Evolutionary conservation across 2,888 invertebrate genomes (phyloP).

Genomic region (Drosophila colorata): DNA sequence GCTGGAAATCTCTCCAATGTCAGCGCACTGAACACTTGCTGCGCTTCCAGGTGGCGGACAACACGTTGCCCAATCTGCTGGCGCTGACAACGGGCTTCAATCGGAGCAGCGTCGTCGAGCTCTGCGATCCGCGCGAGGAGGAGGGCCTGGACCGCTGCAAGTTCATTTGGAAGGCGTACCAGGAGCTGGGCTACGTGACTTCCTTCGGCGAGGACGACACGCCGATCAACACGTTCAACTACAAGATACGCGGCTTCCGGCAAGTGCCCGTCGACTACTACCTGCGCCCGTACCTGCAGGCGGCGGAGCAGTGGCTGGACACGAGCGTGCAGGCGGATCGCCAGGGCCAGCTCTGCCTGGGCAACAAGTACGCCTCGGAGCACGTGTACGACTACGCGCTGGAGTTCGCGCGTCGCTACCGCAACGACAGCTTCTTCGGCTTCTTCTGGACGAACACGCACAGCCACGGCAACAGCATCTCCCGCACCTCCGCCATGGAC

Average conservation of each 20-base stretch:
- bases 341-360: constrained; percentile 86
- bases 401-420: constrained; percentile 88
- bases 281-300: constrained; percentile 89
- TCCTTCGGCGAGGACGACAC: constrained; percentile 92
- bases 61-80: constrained; percentile 94
- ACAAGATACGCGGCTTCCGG: constrained; percentile 88
- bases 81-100: constrained; percentile 90
- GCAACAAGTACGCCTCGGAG: constrained; percentile 87
- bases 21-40: no score
- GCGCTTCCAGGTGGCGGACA: constrained; percentile 89
- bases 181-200: constrained; percentile 89
- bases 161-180: constrained; percentile 91
- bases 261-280: constrained; percentile 92
- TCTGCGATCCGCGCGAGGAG: constrained; percentile 85
- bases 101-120: constrained; percentile 82
- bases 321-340: constrained; percentile 83
- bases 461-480: constrained; percentile 87
- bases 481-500: constrained; percentile 87
- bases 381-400: constrained; percentile 88
- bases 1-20: no score
- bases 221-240: constrained; percentile 89
- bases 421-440: constrained; percentile 88
- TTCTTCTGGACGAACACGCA: constrained; percentile 92
- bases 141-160: constrained; percentile 89
- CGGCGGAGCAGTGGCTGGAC: constrained; percentile 87